Base-by-base conservation (phyloP, 2,888 invertebrate species). In the Caenorhabditis imperialis region DNA sequence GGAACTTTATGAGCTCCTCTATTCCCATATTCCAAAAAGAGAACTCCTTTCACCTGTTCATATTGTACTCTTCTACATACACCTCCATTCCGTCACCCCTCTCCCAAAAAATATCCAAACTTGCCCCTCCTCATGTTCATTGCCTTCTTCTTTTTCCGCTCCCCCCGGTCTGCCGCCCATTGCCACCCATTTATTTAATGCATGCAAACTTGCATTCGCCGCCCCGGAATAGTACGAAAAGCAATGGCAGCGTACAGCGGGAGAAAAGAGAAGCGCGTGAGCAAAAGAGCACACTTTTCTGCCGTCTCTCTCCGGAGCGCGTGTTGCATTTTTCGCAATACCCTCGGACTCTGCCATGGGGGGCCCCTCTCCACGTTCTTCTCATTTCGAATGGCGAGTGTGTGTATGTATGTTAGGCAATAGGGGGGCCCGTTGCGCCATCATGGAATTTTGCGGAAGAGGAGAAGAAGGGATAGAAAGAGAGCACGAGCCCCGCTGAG, bases 281-380 rank as follows among this genome's bases (percentile, higher is more conserved):
- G 67, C 67, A 57, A 67, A 65, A 67, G 57, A 67, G 67, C 67
- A 57, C 67, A 67, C 51, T 67, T 67, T 57, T 65, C 42, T 38
- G n/a, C 48, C 23, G 22, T 30, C 40, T 23, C 40, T 23, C 48
- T 22, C 8, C 5, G 27, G n/a, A 35, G 40, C 57, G n/a, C 57
- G 44, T 58, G 67, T 67, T 67, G 67, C 67, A 67, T 67, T 67
- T 67, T 67, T 67, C n/a, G n/a, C n/a, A n/a, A n/a, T n/a, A n/a
- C n/a, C n/a, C n/a, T n/a, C n/a, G n/a, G n/a, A 57, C 67, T 45
- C 50, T 33, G 42, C 35, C n/a, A n/a, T n/a, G n/a, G n/a, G n/a
- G n/a, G n/a, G n/a, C 50, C 67, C 47, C 67, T 51, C 67, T 57
- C 50, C 67, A 67, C 67, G 67, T 67, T 67, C 67, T 67, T 67